Base-by-base conservation (phyloP, 2,797 vertebrate genomes). In the Clarias fuscus region DNA sequence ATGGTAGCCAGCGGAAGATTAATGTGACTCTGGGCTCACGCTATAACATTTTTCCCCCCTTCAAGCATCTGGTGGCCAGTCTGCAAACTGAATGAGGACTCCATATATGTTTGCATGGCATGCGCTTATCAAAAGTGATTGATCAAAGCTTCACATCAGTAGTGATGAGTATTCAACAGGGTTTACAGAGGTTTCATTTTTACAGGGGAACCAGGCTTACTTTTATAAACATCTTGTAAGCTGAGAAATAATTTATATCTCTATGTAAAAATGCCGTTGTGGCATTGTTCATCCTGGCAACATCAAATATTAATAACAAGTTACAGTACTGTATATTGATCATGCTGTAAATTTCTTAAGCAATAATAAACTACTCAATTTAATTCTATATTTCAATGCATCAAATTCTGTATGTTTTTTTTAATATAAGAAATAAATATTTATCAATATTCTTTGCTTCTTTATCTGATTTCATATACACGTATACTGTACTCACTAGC, bases 1-100 rank as follows among this genome's bases (percentile, higher is more conserved):
- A 93, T 93, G 91, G 91, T 89, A 92, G 90, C 90, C 88, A 90
- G 81, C 18, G 61, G 84, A 89, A 85, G 86, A 92, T 91, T 89
- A 92, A 87, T 87, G 91, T n/a, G 85, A 89, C 90, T 89, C 77
- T 15, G 58, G 86, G 62, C 76, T 82, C 65, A 89, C 80, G 67
- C 85, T 68, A 75, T 56, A 48, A 87, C 64, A 43, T 61, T 53
- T 83, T 11, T 6, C 0, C 2, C 56, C 37, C 17, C 59, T n/a
- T 53, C 37, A 64, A 71, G 67, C 82, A 87, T 88, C 72, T 79
- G 78, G 76, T 83, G 86, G 82, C 81, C 82, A 62, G 75, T 85
- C 59, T 62, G 72, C 70, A 75, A 71, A 85, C 68, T 58, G 37
- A 30, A 18, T 20, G 8, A 70, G 17, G 76, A 61, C 76, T 61